These are phyloP conservation scores for Erinaceus europaeus DNA, from an alignment of 2,113 vertebrate species.

Conservation along the genomic window DNA sequence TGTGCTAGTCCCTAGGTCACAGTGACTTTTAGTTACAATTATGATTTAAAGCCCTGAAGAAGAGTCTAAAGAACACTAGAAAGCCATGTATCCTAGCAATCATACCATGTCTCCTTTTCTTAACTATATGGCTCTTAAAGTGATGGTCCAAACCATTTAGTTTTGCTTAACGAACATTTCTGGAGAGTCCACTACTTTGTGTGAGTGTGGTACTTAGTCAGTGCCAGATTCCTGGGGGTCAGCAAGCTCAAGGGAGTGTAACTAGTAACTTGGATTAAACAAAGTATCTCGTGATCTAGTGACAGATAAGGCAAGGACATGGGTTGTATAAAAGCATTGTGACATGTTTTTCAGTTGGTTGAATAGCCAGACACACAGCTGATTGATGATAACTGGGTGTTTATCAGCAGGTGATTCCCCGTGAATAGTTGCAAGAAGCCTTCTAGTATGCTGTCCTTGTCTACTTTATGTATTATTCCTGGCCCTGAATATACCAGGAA, in stretches of 20 bases:
- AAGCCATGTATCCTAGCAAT: neutral
- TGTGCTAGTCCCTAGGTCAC: no score
- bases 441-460: neutral
- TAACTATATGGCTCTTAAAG: slow-evolving; percentile 24
- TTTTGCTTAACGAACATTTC: slow-evolving; percentile 33
- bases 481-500: no score
- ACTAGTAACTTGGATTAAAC: neutral
- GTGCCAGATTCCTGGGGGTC: neutral
- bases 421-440: neutral
- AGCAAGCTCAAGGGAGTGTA: slow-evolving; percentile 5
- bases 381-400: neutral
- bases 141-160: slow-evolving; percentile 19
- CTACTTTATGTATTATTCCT: no score
- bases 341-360: slow-evolving; percentile 16
- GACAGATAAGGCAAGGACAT: neutral
- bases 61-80: neutral
- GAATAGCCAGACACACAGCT: neutral
- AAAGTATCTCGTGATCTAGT: neutral
- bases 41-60: no score
- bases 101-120: neutral
- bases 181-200: neutral
- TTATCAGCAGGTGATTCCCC: neutral
- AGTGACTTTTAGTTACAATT: no score
- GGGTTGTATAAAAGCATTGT: neutral
- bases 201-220: neutral